These are phyloP conservation scores for Pachycephala philippinensis DNA, from an alignment of 2,113 vertebrate species.

Conservation along the genomic window DNA sequence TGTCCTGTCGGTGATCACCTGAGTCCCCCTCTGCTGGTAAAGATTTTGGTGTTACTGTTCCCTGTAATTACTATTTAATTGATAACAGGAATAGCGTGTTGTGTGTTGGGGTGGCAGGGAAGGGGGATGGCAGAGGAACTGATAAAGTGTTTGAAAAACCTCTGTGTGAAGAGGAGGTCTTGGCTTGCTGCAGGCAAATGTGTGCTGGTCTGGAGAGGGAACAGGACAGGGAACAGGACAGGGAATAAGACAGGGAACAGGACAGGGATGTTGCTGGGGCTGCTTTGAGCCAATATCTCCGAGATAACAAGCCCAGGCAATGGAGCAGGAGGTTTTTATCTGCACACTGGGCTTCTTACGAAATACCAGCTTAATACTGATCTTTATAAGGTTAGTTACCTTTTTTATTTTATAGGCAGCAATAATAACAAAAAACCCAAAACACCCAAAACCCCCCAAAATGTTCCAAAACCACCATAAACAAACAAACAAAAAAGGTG, in stretches of 20 bases:
- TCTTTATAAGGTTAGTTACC: background rate
- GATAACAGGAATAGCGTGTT: rapidly evolving
- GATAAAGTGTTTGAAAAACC: background rate
- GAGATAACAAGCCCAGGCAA: background rate
- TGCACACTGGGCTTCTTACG: background rate
- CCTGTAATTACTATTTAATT: background rate
- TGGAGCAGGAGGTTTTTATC: background rate
- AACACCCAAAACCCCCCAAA: background rate
- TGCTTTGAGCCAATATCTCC: background rate
- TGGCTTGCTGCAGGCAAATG: background rate
- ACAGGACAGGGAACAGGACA: background rate
- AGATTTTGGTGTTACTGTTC: background rate
- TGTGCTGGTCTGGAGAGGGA: background rate
- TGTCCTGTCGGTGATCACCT: background rate
- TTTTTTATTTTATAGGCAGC: background rate
- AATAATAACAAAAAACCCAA: background rate
- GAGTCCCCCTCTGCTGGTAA: background rate
- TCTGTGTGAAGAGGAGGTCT: background rate
- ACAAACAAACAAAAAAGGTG: too few species aligned
- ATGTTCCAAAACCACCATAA: too few species aligned
- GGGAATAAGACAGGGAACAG: too few species aligned
- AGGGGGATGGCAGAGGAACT: background rate
- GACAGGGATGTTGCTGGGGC: background rate
- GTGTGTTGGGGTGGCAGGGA: too few species aligned
- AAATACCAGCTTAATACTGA: background rate